Percentiles rank a stretch among this genome's conserved stretches.
These are phyloP conservation scores for Choreutis nemorana DNA, from an alignment of 2,888 invertebrate species.

Conservation along the genomic window DNA sequence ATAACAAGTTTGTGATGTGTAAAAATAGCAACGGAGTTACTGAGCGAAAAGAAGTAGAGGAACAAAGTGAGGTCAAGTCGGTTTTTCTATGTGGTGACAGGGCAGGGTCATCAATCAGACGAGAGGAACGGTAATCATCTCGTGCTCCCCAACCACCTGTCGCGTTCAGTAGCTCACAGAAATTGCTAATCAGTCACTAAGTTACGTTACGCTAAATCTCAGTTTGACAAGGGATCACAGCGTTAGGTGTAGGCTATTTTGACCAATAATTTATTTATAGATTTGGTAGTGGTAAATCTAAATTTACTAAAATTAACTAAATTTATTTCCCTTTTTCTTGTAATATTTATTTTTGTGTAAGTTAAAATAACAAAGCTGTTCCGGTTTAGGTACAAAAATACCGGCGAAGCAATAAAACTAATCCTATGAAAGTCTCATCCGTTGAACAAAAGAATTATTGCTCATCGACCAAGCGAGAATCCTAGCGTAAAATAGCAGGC, in stretches of 20 bases:
- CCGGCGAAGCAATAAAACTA: slow-evolving; percentile 26
- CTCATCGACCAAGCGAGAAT: slow-evolving; percentile 40
- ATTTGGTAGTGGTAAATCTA: too few species aligned
- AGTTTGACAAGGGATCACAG: slow-evolving; percentile 37
- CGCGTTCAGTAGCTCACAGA: slow-evolving; percentile 46
- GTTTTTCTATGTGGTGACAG: too few species aligned
- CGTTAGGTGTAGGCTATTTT: slow-evolving; percentile 33
- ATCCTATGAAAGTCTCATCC: slow-evolving; percentile 30
- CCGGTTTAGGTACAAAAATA: too few species aligned
- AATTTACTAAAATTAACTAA: not conserved
- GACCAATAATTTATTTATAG: too few species aligned
- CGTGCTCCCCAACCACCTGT: slow-evolving; percentile 49
- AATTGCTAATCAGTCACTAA: slow-evolving; percentile 65
- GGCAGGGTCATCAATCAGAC: slow-evolving; percentile 46
- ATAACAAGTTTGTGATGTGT: too few species aligned
- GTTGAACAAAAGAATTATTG: slow-evolving; percentile 46
- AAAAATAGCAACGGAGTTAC: too few species aligned
- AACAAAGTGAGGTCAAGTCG: slow-evolving; percentile 18
- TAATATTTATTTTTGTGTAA: slow-evolving; percentile 7
- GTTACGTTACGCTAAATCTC: slow-evolving; percentile 58
- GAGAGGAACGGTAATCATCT: slow-evolving; percentile 28
- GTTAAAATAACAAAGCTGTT: too few species aligned
- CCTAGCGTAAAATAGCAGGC: slow-evolving; percentile 49
- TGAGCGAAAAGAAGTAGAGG: slow-evolving; percentile 26
- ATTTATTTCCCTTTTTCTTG: not conserved